These are phyloP conservation scores for Cherax quadricarinatus DNA, from an alignment of 1,140 invertebrate genomes.

Conservation along the genomic window DNA sequence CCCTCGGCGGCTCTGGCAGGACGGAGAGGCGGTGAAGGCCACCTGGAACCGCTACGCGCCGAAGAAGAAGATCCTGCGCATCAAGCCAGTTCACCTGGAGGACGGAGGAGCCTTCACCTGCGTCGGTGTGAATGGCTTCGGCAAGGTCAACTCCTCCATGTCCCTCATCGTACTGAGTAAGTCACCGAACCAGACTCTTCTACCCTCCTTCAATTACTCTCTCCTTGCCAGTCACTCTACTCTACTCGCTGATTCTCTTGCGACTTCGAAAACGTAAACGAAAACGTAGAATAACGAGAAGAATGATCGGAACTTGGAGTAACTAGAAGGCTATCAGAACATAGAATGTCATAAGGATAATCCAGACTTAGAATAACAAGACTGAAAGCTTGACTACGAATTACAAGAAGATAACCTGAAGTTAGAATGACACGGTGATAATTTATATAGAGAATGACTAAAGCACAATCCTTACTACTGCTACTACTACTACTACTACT, in stretches of 20 bases:
- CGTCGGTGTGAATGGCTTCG: slow-evolving; percentile 56
- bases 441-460: too few relatives aligned
- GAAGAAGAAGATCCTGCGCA: slow-evolving; percentile 40
- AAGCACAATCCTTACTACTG: too few relatives aligned
- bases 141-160: slow-evolving; percentile 47
- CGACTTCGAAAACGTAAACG: too few relatives aligned
- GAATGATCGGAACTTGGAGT: too few relatives aligned
- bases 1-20: slow-evolving; percentile 11
- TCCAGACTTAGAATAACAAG: too few relatives aligned
- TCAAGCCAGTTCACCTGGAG: slow-evolving; percentile 2
- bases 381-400: too few relatives aligned
- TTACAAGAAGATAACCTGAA: too few relatives aligned
- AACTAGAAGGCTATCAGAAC: too few relatives aligned
- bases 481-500: too few relatives aligned
- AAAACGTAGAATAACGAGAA: too few relatives aligned
- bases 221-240: background rate
- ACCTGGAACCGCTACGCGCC: slow-evolving; percentile 54
- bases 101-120: slow-evolving; percentile 49
- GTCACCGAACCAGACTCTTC: background rate
- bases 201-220: background rate
- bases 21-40: slow-evolving; percentile 33
- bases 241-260: background rate
- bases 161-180: slow-evolving; percentile 52
- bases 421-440: too few relatives aligned
- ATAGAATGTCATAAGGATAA: too few relatives aligned